Evolutionary conservation across 2,888 invertebrate species (phyloP).

Genomic region (Parnassius glacialis): DNA sequence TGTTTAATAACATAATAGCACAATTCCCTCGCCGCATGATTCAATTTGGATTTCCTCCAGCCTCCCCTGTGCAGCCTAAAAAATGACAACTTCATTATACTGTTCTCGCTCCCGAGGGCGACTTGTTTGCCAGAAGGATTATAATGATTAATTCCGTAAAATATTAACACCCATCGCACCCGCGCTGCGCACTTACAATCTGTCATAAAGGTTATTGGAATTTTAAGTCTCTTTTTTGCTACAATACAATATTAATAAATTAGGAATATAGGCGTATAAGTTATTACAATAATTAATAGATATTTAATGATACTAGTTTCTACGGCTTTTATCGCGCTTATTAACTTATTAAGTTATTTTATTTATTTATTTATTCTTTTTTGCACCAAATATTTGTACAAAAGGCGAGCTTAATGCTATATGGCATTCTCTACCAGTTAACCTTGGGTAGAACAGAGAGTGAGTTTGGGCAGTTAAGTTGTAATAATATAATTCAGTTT

Average conservation of each 20-base stretch:
- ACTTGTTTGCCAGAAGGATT: conserved; percentile 80
- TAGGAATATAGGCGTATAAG: neutral
- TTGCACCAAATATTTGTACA: too few relatives aligned
- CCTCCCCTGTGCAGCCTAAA: conserved; percentile 77
- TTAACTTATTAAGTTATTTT: too few relatives aligned
- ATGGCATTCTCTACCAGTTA: too few relatives aligned
- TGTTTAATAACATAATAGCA: conserved; percentile 85
- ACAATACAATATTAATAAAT: conserved; percentile 25
- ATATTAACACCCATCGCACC: conserved; percentile 78
- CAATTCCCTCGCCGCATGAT: conserved; percentile 85
- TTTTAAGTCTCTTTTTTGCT: conserved; percentile 35
- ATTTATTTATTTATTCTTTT: too few relatives aligned
- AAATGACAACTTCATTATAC: conserved; percentile 82
- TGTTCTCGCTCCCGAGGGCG: conserved; percentile 74
- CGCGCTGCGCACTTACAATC: conserved; percentile 69
- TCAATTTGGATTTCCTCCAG: conserved; percentile 85
- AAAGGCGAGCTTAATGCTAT: too few relatives aligned
- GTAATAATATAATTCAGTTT: too few relatives aligned
- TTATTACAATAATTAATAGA: too few relatives aligned
- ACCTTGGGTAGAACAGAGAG: too few relatives aligned
- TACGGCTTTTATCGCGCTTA: too few relatives aligned
- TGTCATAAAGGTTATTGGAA: conserved; percentile 62
- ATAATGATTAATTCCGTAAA: conserved; percentile 80
- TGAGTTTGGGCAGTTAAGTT: too few relatives aligned
- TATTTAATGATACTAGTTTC: too few relatives aligned